A percentile compares a stretch with the other conserved stretches of the same genome.
These are phyloP conservation scores for Microchirus variegatus DNA, from an alignment of 2,797 vertebrate species.

Conservation along the genomic window DNA sequence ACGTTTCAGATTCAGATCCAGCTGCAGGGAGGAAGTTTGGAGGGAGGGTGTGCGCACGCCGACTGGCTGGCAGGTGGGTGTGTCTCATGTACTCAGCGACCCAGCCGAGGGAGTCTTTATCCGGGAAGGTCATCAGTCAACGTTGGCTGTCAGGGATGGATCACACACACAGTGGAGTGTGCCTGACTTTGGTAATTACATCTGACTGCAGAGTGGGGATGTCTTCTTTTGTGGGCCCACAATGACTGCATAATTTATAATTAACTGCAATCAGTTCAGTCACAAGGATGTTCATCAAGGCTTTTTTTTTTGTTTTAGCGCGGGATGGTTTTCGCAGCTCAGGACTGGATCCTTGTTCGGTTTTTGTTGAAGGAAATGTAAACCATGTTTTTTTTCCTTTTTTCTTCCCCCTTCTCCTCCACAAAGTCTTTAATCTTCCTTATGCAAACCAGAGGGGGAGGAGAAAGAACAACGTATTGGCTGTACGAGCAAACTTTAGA, in stretches of 20 bases:
- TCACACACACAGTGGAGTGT: conserved; percentile 88
- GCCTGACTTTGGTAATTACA: conserved; percentile 96
- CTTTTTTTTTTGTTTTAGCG: conserved; percentile 67
- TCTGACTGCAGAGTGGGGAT: conserved; percentile 97
- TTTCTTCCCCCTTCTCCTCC: background rate
- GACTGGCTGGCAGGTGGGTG: conserved; percentile 60
- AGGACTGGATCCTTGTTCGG: conserved; percentile 35
- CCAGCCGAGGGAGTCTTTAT: conserved; percentile 84
- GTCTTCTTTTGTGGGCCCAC: conserved; percentile 98
- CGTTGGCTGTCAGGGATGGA: conserved; percentile 89
- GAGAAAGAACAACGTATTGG: conserved; percentile 73
- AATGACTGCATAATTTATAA: conserved; percentile 98
- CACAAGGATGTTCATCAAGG: conserved; percentile 63
- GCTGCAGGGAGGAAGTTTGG: conserved; percentile 26
- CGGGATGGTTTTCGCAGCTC: conserved; percentile 26
- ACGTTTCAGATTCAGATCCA: conserved; percentile 30
- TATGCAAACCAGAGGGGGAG: conserved; percentile 53
- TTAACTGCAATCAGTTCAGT: conserved; percentile 91
- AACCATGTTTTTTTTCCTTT: background rate
- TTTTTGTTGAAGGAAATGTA: conserved; percentile 18
- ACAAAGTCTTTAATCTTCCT: conserved; percentile 34
- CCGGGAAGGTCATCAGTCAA: conserved; percentile 99
- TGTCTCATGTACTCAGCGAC: conserved; percentile 86
- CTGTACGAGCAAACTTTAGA: conserved; percentile 74
- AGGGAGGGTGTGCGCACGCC: conserved; percentile 14